phyloP scores from a whole-genome alignment of 2,888 invertebrate genomes.

The Yponomeuta cagnagella region DNA sequence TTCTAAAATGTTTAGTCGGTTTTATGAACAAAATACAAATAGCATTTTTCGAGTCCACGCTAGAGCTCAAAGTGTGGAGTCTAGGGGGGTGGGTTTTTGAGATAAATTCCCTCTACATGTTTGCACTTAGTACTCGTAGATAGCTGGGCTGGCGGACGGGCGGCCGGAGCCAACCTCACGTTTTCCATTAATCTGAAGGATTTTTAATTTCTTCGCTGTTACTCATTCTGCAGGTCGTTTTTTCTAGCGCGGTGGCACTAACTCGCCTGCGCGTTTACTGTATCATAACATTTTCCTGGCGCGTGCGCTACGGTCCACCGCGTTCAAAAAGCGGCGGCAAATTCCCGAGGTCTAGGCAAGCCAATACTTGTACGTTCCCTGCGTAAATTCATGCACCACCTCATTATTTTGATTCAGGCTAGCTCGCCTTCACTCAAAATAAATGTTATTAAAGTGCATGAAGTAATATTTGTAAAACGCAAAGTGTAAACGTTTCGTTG shows the following conservation, averaged over 20 bases:
- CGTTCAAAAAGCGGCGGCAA: constrained; percentile 33
- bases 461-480: constrained; percentile 60
- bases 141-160: neutral
- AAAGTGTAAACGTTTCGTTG: constrained; percentile 42
- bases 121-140: neutral
- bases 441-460: constrained; percentile 61
- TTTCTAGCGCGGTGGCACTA: neutral
- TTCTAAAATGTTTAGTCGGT: constrained; percentile 11
- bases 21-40: constrained; percentile 13
- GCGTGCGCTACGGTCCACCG: constrained; percentile 36
- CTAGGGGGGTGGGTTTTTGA: neutral
- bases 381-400: constrained; percentile 41
- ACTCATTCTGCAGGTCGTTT: constrained; percentile 21
- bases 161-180: constrained; percentile 8
- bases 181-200: constrained; percentile 17
- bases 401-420: constrained; percentile 60
- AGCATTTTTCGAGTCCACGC: neutral
- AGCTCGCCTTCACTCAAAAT: constrained; percentile 42
- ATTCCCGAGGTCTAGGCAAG: constrained; percentile 8
- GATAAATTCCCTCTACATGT: constrained; percentile 8
- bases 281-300: constrained; percentile 41
- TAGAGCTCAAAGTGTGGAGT: neutral
- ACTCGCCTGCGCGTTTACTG: constrained; percentile 26
- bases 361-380: constrained; percentile 4
- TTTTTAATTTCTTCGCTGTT: constrained; percentile 29